Base-by-base conservation (phyloP, 2,888 invertebrate species). In the Agrotis segetum region DNA sequence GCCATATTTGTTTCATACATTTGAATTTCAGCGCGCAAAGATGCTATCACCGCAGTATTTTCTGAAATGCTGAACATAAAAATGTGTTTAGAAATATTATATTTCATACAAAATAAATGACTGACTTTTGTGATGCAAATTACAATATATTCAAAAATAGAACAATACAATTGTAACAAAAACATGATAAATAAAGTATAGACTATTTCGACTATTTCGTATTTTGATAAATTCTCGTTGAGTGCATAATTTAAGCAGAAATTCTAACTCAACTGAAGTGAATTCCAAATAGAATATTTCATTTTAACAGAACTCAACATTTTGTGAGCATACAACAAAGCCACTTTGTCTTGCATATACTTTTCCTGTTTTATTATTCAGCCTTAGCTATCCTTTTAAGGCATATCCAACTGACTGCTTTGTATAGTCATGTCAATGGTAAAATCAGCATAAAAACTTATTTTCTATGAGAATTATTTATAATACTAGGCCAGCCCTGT, bases 1-100 rank as follows among this genome's bases (percentile, higher is more conserved):
- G 97, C 96, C 92, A 98, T 97, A 87, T 97, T 98, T 73, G 96
- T 97, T 89, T 97, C 97, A 84, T 98, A 97, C 96, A 97, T 97
- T 87, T 97, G 96, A 66, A 98, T 97, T 93, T 98, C 98, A 55
- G 97, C 97, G 82, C 97, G 96, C 60, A 98, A 93, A 61, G 97
- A 97, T 63, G 96, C 96, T 92, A 97, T 98, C 79, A 97, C 92
- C 64, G 97, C 97, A 79, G 97, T 95, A 88, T 97, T 97, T 90
- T 98, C 98, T 86, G 97, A 96, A 91, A 98, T 96, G 87, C 98
- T 98, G 88, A 71, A 85, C n/a, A 82, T 60, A 52, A 65, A 56
- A 64, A 19, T 40, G 6, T 1, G 0, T 50, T 56, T 55, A 46
- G 3, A 13, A 58, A 49, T 49, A 47, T 56, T 49, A 47, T 56